These are phyloP conservation scores for Sminthurides aquaticus DNA, from an alignment of 2,888 invertebrate genomes.

Conservation along the genomic window DNA sequence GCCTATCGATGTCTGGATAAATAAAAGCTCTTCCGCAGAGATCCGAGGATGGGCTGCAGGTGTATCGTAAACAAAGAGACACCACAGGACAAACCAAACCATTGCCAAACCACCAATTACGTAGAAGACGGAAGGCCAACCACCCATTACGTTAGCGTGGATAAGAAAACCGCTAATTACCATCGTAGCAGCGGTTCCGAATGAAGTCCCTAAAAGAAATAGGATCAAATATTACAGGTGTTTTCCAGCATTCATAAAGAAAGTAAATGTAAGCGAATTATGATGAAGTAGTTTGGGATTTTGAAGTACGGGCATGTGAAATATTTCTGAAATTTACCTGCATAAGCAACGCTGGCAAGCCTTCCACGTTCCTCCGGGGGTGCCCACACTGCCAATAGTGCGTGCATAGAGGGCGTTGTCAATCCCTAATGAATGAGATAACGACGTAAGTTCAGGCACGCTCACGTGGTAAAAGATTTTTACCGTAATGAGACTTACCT, in stretches of 20 bases:
- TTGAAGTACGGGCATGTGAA: too few species aligned
- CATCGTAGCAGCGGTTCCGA: constrained; percentile 80
- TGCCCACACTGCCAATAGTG: constrained; percentile 45
- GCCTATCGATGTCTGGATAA: constrained; percentile 45
- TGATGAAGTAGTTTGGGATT: too few species aligned
- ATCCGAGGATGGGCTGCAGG: constrained; percentile 69
- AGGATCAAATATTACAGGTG: neutral
- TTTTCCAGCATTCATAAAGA: neutral
- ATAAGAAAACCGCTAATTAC: constrained; percentile 78
- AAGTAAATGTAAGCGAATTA: too few species aligned
- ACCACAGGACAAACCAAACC: constrained; percentile 75
- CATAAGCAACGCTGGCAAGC: constrained; percentile 44
- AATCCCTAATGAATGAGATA: constrained; percentile 46
- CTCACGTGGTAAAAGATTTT: neutral
- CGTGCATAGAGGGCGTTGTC: constrained; percentile 42
- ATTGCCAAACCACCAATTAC: constrained; percentile 67
- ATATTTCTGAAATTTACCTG: constrained; percentile 33
- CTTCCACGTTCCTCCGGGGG: constrained; percentile 44
- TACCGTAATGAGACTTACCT: constrained; percentile 46
- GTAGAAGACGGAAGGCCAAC: constrained; percentile 85
- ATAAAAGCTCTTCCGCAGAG: constrained; percentile 63
- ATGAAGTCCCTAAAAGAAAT: constrained; percentile 73
- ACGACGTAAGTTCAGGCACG: neutral
- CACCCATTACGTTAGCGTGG: constrained; percentile 63
- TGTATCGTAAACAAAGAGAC: constrained; percentile 63